Evolutionary conservation across 2,113 vertebrate species (phyloP).

Genomic region (Ardeotis arabs): DNA sequence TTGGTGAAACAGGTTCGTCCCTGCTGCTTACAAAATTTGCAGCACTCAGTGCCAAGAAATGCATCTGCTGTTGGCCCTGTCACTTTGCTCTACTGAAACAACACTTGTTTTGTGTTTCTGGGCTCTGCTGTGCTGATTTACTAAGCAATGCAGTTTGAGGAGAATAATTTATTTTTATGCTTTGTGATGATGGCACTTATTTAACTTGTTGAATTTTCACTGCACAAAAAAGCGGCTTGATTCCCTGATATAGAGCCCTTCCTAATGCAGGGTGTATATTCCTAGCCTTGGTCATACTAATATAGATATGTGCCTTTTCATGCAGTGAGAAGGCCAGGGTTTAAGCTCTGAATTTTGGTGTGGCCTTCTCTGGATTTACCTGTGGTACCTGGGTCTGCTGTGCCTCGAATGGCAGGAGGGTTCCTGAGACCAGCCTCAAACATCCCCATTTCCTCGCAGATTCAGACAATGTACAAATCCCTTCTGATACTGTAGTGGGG

Average conservation of each 20-base stretch:
- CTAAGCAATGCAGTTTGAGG: conserved; percentile 25
- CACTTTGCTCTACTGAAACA: conserved; percentile 65
- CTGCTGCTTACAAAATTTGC: conserved; percentile 66
- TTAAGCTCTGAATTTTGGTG: not conserved
- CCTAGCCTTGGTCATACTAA: not conserved
- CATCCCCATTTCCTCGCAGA: not conserved
- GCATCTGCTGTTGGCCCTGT: conserved; percentile 76
- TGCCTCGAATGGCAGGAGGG: accelerated
- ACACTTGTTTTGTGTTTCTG: conserved; percentile 61
- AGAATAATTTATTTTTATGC: conserved; percentile 13
- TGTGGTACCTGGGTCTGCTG: not conserved
- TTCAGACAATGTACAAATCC: not conserved
- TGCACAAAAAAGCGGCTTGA: not conserved
- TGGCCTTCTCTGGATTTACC: not conserved
- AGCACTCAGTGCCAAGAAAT: conserved; percentile 54
- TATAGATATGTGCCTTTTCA: accelerated
- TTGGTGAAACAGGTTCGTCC: conserved; percentile 62
- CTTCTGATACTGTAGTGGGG: not conserved
- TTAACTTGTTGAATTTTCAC: conserved; percentile 17
- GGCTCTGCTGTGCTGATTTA: conserved; percentile 45
- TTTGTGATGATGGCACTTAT: not conserved
- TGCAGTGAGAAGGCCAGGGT: not conserved
- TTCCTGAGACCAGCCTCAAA: not conserved
- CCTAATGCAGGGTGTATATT: not conserved
- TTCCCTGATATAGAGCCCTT: not conserved